Evolutionary conservation across 2,113 vertebrate species (phyloP), one percentile per base, ranked within the genome.

Genomic region (Xyliphius kryptos): DNA sequence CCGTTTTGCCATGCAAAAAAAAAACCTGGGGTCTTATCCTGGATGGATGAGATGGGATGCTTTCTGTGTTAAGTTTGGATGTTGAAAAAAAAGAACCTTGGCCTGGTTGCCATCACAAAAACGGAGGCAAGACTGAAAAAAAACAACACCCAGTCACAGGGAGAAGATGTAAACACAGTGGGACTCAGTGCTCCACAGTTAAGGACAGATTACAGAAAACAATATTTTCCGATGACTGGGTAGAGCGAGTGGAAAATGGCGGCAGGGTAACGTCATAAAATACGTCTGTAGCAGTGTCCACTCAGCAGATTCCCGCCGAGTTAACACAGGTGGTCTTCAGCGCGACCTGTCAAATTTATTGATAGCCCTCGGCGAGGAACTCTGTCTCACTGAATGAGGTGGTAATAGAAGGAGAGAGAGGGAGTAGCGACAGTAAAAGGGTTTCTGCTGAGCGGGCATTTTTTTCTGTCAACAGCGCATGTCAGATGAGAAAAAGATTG

Each of bases 141-240:
- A n/a, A n/a, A n/a, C n/a, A n/a, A 32, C 26, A 32, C 26, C 2
- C 4, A 32, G 26, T 3, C 4, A 32, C 26, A 32, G 26, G 26
- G 26, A 32, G 26, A 32, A 32, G 4, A 32, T 32, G 26, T 6
- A 32, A 32, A 32, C 26, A 32, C 26, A 32, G 7, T 32, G 26
- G 26, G 26, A 32, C 7, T 3, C 26, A 32, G 26, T 32, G 26
- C 26, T 80, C 5, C 75, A 77, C 80, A 56, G 56, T 83, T 85
- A 75, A 78, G 82, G 83, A 75, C 78, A 86, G 86, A 90, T 89
- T 87, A 86, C 67, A 74, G 68, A 72, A 79, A 69, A 76, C 79
- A 77, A 79, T 81, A 79, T 83, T 85, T 86, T 58, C 80, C 71
- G 79, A 65, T 68, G 51, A 80, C 69, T 53, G 14, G 46, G 14